Evolutionary conservation across 2,888 invertebrate species (phyloP).

Genomic region (Atrina japonica): DNA sequence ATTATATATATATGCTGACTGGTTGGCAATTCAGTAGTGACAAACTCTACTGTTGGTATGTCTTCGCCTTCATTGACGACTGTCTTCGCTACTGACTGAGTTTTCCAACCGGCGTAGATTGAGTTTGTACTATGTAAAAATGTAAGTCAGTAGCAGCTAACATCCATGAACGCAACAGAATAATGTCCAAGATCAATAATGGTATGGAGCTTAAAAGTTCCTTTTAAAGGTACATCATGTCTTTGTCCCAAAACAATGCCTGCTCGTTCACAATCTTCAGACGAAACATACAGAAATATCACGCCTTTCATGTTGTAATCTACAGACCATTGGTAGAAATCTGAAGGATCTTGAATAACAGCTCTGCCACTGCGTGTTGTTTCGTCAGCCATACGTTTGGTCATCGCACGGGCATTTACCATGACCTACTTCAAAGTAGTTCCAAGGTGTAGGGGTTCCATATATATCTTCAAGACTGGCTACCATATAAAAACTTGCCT

Average conservation of each 20-base stretch:
- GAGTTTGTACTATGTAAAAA: background rate
- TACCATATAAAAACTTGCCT: constrained; percentile 40
- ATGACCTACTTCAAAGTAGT: constrained; percentile 52
- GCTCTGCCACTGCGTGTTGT: constrained; percentile 29
- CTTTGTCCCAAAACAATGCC: background rate
- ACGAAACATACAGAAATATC: constrained; percentile 7
- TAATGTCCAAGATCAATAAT: background rate
- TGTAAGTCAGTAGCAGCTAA: constrained; percentile 15
- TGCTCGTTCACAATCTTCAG: constrained; percentile 9
- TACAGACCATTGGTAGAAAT: constrained; percentile 19
- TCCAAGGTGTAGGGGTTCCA: constrained; percentile 42
- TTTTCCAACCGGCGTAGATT: no score
- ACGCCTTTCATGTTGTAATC: constrained; percentile 14
- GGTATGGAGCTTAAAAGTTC: constrained; percentile 15
- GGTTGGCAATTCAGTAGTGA: no score
- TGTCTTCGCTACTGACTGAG: no score
- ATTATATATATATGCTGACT: no score
- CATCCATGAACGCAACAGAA: background rate
- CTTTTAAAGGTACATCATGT: constrained; percentile 6
- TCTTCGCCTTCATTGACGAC: no score
- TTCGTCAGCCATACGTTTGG: constrained; percentile 48
- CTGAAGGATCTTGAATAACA: constrained; percentile 21
- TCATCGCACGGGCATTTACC: constrained; percentile 54
- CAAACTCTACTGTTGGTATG: no score
- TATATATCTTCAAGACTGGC: constrained; percentile 40